These are phyloP conservation scores for Lagopus muta DNA, from an alignment of 2,113 vertebrate genomes.

Conservation along the genomic window DNA sequence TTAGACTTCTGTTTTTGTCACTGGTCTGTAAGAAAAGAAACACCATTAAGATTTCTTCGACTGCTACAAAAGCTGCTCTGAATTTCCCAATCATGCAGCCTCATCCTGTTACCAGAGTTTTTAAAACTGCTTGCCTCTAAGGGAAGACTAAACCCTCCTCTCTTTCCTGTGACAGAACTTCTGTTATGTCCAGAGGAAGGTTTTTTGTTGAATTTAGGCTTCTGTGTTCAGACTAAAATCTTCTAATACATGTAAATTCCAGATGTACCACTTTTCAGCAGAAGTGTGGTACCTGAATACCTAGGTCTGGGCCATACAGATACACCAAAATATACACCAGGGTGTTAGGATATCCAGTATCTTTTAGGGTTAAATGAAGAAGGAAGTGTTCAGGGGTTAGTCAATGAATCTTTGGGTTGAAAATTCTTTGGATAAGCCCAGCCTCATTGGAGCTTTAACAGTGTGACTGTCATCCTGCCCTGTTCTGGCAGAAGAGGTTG, in stretches of 20 bases:
- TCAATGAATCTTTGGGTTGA: neutral
- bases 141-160: neutral
- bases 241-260: neutral
- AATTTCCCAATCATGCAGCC: neutral
- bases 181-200: neutral
- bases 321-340: neutral
- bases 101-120: neutral
- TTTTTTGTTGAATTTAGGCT: neutral
- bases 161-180: neutral
- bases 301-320: neutral
- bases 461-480: neutral
- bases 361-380: neutral
- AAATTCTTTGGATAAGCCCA: neutral
- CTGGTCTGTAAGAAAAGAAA: neutral
- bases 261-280: neutral
- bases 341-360: neutral
- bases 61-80: neutral
- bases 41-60: neutral
- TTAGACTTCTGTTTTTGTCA: neutral
- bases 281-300: neutral
- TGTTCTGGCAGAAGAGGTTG: neutral
- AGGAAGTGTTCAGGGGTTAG: neutral
- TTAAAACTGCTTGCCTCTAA: neutral
- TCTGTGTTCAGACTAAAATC: neutral
- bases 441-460: neutral